These are phyloP conservation scores for Cotesia glomerata DNA, from an alignment of 1,140 invertebrate genomes.

Conservation along the genomic window DNA sequence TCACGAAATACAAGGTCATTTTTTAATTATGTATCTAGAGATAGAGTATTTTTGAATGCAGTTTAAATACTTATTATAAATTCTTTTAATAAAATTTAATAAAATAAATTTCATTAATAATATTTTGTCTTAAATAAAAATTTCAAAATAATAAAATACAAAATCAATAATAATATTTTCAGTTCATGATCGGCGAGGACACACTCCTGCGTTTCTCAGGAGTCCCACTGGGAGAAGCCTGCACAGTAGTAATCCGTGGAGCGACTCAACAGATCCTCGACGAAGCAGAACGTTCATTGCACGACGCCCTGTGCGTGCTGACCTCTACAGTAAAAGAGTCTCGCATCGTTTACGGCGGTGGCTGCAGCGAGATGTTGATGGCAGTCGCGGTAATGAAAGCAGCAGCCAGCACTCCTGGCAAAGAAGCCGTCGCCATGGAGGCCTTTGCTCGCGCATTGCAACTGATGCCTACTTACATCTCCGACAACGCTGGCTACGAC, in stretches of 20 bases:
- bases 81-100: too few species aligned
- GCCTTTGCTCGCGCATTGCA: constrained; percentile 88
- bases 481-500: constrained; percentile 98
- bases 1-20: too few species aligned
- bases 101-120: too few species aligned
- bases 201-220: constrained; percentile 94
- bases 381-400: constrained; percentile 85
- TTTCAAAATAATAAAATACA: not conserved
- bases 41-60: too few species aligned
- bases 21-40: too few species aligned
- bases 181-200: constrained; percentile 98
- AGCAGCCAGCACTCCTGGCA: constrained; percentile 91
- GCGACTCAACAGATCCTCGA: constrained; percentile 99
- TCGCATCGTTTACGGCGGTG: constrained; percentile 90
- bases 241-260: constrained; percentile 95
- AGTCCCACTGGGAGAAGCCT: constrained; percentile 93
- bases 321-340: constrained; percentile 94
- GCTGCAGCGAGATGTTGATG: constrained; percentile 96
- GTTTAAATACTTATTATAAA: too few species aligned
- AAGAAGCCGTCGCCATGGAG: constrained; percentile 97
- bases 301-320: constrained; percentile 98
- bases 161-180: too few species aligned
- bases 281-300: constrained; percentile 96
- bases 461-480: constrained; percentile 92
- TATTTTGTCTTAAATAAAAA: not conserved